A percentile compares a stretch with the other conserved stretches of the same genome.
Evolutionary conservation across 37 sponge, comb jelly and placozoan species (phyloP).

Genomic region (Amphimedon queenslandica): DNA sequence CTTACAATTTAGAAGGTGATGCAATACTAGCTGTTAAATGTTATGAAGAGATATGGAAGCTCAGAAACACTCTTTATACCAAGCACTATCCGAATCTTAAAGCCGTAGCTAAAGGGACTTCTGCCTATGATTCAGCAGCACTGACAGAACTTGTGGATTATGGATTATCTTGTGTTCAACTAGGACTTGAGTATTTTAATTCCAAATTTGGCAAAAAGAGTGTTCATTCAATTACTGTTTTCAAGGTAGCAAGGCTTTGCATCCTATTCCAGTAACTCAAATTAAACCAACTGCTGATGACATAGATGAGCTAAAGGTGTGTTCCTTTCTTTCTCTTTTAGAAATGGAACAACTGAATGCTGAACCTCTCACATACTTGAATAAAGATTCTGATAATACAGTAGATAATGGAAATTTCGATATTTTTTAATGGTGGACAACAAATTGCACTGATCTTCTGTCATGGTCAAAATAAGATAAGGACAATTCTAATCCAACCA

Average conservation of each 20-base stretch:
- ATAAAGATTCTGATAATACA: background rate
- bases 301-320: background rate
- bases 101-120: conserved; percentile 3
- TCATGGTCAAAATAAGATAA: background rate
- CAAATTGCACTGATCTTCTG: background rate
- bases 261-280: background rate
- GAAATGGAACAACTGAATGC: background rate
- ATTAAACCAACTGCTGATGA: background rate
- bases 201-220: background rate
- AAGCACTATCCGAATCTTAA: conserved; percentile 27
- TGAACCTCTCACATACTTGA: conserved; percentile 3
- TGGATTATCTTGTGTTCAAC: conserved; percentile 4
- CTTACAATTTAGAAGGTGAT: conserved; percentile 48
- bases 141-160: background rate
- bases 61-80: background rate
- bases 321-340: background rate
- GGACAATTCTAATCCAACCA: background rate
- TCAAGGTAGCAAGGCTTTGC: conserved; percentile 12
- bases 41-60: conserved; percentile 18
- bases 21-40: conserved; percentile 26
- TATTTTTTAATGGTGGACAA: background rate
- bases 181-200: conserved; percentile 4
- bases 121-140: background rate
- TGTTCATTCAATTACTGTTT: conserved; percentile 1
- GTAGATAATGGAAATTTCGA: background rate